These are phyloP conservation scores for Myotis davidii DNA, from an alignment of 2,113 vertebrate genomes.

Conservation along the genomic window DNA sequence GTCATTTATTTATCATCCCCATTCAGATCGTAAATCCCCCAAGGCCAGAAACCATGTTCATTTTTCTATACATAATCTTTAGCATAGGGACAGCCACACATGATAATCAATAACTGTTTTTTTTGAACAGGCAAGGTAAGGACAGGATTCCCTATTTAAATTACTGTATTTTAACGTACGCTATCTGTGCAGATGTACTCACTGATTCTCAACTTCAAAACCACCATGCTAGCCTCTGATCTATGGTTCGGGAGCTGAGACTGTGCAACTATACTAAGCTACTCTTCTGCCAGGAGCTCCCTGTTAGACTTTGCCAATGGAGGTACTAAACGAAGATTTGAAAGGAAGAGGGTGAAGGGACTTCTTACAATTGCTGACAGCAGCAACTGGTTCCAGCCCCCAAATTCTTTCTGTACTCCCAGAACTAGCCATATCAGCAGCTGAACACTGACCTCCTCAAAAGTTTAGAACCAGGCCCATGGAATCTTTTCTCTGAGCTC, in stretches of 20 bases:
- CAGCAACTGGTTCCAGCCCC: neutral
- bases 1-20: neutral
- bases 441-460: neutral
- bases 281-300: neutral
- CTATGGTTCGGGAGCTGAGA: neutral
- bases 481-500: neutral
- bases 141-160: slow-evolving; percentile 9
- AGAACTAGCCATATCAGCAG: neutral
- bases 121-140: slow-evolving; percentile 20
- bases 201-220: slow-evolving; percentile 35
- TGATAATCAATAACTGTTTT: neutral
- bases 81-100: neutral
- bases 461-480: neutral
- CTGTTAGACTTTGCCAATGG: neutral
- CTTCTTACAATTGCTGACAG: slow-evolving; percentile 1
- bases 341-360: neutral
- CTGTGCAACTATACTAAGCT: neutral
- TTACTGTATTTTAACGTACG: slow-evolving; percentile 1
- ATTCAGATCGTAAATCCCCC: neutral
- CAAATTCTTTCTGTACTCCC: neutral
- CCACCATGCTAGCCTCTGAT: neutral
- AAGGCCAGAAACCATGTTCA: neutral
- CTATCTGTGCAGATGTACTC: neutral
- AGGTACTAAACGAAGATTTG: neutral
- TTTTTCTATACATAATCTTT: slow-evolving; percentile 14